Base-by-base conservation (phyloP, 2,113 vertebrate genomes). In the Chrysochloris asiatica region DNA sequence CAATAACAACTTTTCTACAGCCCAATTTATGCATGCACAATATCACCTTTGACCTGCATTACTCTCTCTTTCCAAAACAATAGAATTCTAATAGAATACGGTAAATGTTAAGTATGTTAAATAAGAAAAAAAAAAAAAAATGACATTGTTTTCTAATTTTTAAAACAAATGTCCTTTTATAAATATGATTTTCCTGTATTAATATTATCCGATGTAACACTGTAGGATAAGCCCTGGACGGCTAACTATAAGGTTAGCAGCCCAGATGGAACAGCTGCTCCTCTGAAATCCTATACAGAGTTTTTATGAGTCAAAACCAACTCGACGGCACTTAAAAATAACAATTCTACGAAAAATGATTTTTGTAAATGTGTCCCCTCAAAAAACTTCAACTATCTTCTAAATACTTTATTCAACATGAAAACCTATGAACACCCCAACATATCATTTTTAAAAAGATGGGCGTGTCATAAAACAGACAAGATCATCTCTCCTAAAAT, bases 101-200 rank as follows among this genome's bases (percentile, higher is more conserved):
- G 47, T 69, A 69, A 81, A 0, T 43, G 10, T 8, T 3, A 82
- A 89, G 4, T 12, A 59, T 8, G 41, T 78, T 80, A 38, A 71
- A 26, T 69, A 77, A 43, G 2, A 79, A 95, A 92, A 41, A 38
- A 71, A 26, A 65, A 77, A 43, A 2, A 79, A 95, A 92, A 41
- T 9, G 2, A 9, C 3, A 71, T 9, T 63, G 69, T 48, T 48
- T 67, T 69, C 30, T 72, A 30, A 45, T 81, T 83, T 93, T 76
- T 36, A 36, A 48, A 69, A 85, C 80, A 43, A 1, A 36, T n/a
- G n/a, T 73, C 89, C 24, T 93, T 84, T 83, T 36, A 36, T 76
- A 0, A 38, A 59, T 48, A 81, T 3, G 50, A 19, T 24, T 63
- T 78, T 3, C 0, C 21, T 76, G 0, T 65, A 5, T 79, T 69